phyloP scores from a whole-genome alignment of 2,113 vertebrate genomes.

The human (Homo sapiens) region DNA sequence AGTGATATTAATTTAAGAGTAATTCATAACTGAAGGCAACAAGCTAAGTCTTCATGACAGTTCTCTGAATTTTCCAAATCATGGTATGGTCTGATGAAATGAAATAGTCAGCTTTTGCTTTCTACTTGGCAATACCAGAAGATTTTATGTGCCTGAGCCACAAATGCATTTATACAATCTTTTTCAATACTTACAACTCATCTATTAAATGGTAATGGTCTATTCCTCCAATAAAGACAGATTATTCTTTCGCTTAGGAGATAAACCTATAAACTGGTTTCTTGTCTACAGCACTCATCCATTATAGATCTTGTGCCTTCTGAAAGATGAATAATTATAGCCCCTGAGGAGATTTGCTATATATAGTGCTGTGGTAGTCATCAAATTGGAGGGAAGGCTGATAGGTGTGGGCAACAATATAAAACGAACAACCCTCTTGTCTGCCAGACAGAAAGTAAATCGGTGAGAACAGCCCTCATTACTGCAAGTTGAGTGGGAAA shows the following conservation, averaged over 20 bases:
- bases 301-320: slow-evolving; percentile 83
- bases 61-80: slow-evolving; percentile 16
- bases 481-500: slow-evolving; percentile 70
- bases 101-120: neutral
- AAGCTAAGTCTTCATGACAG: slow-evolving; percentile 28
- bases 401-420: slow-evolving; percentile 78
- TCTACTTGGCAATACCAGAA: neutral
- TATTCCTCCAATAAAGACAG: slow-evolving; percentile 82
- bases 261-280: slow-evolving; percentile 85
- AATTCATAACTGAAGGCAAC: slow-evolving; percentile 54
- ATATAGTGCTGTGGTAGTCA: slow-evolving; percentile 78
- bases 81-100: neutral
- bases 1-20: neutral
- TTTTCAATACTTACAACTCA: slow-evolving; percentile 67
- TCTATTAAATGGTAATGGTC: slow-evolving; percentile 76
- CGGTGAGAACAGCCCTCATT: slow-evolving; percentile 73
- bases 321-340: slow-evolving; percentile 85
- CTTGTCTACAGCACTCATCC: slow-evolving; percentile 80
- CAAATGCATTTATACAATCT: slow-evolving; percentile 68
- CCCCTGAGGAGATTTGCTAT: slow-evolving; percentile 77
- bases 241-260: slow-evolving; percentile 81
- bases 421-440: slow-evolving; percentile 76
- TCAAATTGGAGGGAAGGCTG: slow-evolving; percentile 76
- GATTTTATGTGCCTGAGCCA: neutral
- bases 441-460: slow-evolving; percentile 81